Evolutionary conservation across 2,797 vertebrate species (phyloP).

Genomic region (Acanthurus tractus): DNA sequence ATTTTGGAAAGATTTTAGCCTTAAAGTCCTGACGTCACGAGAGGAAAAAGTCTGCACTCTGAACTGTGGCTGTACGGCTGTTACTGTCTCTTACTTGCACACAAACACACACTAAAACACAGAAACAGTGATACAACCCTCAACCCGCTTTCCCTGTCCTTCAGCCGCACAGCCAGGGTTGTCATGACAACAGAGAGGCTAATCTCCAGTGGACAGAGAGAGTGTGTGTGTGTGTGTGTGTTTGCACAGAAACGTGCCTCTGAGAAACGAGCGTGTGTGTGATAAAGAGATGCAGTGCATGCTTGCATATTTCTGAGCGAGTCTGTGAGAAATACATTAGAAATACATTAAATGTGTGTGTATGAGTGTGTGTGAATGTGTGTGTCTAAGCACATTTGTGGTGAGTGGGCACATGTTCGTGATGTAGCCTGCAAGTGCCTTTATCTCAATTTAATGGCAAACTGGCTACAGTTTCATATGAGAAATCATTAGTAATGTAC

Average conservation of each 20-base stretch:
- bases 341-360: too few species aligned
- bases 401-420: constrained; percentile 10
- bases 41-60: not conserved
- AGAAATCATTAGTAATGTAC: not conserved
- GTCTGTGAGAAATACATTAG: too few species aligned
- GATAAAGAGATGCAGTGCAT: constrained; percentile 42
- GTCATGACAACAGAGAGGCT: constrained; percentile 81
- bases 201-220: constrained; percentile 73
- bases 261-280: constrained; percentile 16
- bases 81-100: constrained; percentile 4
- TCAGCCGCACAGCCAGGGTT: constrained; percentile 65
- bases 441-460: not conserved
- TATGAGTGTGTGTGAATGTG: not conserved
- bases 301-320: constrained; percentile 18
- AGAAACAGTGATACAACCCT: constrained; percentile 29
- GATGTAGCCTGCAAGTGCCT: not conserved
- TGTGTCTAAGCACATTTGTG: not conserved
- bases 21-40: not conserved
- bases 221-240: constrained; percentile 25
- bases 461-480: not conserved
- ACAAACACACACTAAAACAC: not conserved
- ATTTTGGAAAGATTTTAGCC: not conserved
- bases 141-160: constrained; percentile 53
- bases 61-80: constrained; percentile 9
- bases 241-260: constrained; percentile 46